Evolutionary conservation across 1,140 invertebrate genomes (phyloP).

Genomic region (Nephila pilipes): DNA sequence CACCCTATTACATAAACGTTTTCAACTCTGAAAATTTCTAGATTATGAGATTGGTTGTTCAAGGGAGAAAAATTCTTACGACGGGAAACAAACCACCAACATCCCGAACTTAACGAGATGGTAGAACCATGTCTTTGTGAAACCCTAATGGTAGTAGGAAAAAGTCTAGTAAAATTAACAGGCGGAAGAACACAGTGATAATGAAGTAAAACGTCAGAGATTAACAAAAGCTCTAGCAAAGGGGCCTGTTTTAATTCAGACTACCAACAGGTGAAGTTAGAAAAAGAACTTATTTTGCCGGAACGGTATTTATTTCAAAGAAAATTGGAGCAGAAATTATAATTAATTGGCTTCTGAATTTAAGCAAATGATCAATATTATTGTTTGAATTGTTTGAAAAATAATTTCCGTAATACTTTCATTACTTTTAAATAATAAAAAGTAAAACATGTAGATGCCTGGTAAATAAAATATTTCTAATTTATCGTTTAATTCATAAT

Average conservation of each 20-base stretch:
- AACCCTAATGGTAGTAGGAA: not conserved
- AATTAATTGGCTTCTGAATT: not conserved
- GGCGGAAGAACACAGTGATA: conserved; percentile 51
- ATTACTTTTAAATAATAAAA: too few relatives aligned
- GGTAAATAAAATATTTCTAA: too few relatives aligned
- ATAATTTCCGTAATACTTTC: too few relatives aligned
- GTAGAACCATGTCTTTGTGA: conserved; percentile 29
- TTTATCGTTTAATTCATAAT: too few relatives aligned
- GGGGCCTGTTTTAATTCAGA: conserved; percentile 9
- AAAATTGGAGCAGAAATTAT: not conserved
- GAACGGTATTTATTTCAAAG: not conserved
- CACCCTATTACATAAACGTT: not conserved
- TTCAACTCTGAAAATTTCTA: not conserved
- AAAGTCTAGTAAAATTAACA: conserved; percentile 45
- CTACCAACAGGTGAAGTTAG: too few relatives aligned
- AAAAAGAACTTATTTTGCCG: too few relatives aligned
- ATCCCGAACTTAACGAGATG: conserved; percentile 39
- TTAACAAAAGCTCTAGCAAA: not conserved
- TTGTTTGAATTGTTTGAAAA: not conserved
- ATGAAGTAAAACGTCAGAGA: conserved; percentile 34
- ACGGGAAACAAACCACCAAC: not conserved
- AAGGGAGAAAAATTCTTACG: not conserved
- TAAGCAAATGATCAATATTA: not conserved
- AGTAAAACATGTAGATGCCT: too few relatives aligned
- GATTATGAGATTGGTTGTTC: not conserved